Evolutionary conservation across 2,113 vertebrate genomes (phyloP).

Genomic region (Nannospalax galili): DNA sequence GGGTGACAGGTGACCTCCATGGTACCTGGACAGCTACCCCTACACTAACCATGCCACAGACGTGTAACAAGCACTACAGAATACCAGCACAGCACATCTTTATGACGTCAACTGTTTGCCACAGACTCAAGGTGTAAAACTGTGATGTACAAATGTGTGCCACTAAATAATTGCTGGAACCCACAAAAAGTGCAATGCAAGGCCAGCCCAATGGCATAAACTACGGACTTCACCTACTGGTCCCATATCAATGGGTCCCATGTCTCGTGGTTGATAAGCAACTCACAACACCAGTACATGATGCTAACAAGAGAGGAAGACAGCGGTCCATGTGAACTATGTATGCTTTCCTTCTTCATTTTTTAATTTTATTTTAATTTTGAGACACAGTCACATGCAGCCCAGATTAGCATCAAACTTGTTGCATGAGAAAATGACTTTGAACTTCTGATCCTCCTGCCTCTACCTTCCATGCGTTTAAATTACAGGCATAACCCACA

Average conservation of each 20-base stretch:
- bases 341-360: background rate
- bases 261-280: rapidly evolving
- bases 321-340: rapidly evolving
- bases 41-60: rapidly evolving
- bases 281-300: rapidly evolving
- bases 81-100: rapidly evolving
- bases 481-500: background rate
- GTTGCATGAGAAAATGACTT: background rate
- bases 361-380: background rate
- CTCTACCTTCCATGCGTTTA: background rate
- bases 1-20: rapidly evolving
- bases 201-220: rapidly evolving
- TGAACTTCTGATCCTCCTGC: background rate
- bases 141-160: rapidly evolving
- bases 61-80: rapidly evolving
- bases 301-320: rapidly evolving
- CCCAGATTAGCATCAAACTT: background rate
- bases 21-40: background rate
- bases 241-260: rapidly evolving
- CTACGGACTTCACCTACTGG: rapidly evolving
- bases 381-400: background rate
- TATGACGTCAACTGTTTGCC: background rate
- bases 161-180: background rate
- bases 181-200: rapidly evolving
- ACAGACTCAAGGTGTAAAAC: background rate